phyloP scores from a whole-genome alignment of 2,113 vertebrate genomes.

The Hemiprocne comata region DNA sequence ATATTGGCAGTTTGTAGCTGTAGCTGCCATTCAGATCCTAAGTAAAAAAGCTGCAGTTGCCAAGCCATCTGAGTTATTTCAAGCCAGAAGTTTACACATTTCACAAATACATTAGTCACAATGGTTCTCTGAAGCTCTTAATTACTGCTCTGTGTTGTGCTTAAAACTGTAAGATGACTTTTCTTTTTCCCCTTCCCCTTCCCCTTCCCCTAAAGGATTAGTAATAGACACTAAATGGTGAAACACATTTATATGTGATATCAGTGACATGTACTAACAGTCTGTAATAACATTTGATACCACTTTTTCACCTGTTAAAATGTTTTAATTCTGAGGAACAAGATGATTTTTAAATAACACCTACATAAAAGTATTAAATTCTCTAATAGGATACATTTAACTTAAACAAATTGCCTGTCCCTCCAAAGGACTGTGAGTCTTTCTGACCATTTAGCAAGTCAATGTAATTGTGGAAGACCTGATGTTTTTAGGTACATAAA shows the following conservation, averaged over 20 bases:
- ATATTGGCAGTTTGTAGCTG: neutral
- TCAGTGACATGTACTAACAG: accelerated
- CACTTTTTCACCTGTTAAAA: neutral
- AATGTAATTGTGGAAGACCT: neutral
- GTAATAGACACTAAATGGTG: neutral
- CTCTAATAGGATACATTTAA: neutral
- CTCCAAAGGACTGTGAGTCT: neutral
- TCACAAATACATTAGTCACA: neutral
- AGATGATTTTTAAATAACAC: neutral
- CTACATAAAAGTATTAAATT: neutral
- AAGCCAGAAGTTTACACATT: neutral
- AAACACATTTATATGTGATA: neutral
- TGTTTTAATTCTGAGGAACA: neutral
- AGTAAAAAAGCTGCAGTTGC: neutral
- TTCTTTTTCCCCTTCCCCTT: neutral
- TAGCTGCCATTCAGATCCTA: neutral
- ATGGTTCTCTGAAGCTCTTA: neutral
- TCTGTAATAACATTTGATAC: neutral
- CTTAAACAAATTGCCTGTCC: neutral
- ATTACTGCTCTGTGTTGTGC: neutral
- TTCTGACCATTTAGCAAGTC: neutral
- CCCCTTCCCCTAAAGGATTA: neutral
- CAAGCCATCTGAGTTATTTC: neutral
- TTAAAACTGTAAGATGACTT: neutral
- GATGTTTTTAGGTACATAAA: neutral